Base-by-base conservation (phyloP, 2,797 vertebrate genomes). In the Galago senegalensis region DNA sequence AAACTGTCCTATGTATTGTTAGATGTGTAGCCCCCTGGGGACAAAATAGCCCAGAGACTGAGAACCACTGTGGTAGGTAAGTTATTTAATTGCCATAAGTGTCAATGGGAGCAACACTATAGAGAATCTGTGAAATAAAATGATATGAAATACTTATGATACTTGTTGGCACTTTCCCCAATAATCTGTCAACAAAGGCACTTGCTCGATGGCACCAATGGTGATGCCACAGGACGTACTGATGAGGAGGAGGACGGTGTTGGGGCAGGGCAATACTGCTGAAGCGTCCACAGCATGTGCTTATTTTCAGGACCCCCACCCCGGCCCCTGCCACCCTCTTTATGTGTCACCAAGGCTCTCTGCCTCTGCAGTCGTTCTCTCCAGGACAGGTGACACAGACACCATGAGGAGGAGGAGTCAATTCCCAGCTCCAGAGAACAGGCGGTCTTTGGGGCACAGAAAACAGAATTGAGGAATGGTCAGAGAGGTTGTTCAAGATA, bases 41-140 rank as follows among this genome's bases (percentile, higher is more conserved):
- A 83, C 7, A 86, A 93, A 86, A 76, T 1, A 76, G 49, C 11
- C 23, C 73, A 21, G 49, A 89, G 31, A 27, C 2, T n/a, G 53
- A 91, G 70, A 94, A 94, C 34, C 6, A 46, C 2, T 53, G 58
- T 10, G 12, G 82, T 37, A 67, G 23, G 65, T 9, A 96, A 75
- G 17, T 34, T 84, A 53, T 87, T 60, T 60, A 72, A 29, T 7
- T 72, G 21, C 2, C 25, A 0, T 58, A 87, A 87, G 25, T 60
- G 18, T 86, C 34, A 37, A 83, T 2, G 34, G 79, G 18, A 69
- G 2, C 18, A 10, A 31, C 4, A 5, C 21, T n/a, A 40, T 0
- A 37, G 40, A 29, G 16, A 49, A 60, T 37, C 43, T 88, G 40
- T 75, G 27, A 34, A 53, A 79, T 43, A 73, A 86, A 67, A 77